A percentile compares a stretch with the other conserved stretches of the same genome.
Conservation (phyloP, 2,888 invertebrate species). For the Hetaerina titia region DNA sequence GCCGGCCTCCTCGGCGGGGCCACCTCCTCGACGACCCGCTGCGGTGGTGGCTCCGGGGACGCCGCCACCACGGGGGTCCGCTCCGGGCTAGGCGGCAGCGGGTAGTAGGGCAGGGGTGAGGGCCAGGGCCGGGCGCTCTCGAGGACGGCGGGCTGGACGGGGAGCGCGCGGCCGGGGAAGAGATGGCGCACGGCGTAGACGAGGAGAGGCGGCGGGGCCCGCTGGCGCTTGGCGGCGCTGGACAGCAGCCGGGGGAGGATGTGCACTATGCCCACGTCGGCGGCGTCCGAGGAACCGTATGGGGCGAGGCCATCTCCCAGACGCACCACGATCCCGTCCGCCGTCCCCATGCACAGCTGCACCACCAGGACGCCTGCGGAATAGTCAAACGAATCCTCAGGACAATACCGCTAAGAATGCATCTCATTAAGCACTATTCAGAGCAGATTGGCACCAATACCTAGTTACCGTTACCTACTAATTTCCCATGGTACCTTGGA, state of each 20-base stretch:
- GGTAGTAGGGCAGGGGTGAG: slow-evolving; percentile 14
- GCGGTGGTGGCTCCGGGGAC: not conserved
- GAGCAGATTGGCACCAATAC: too few relatives aligned
- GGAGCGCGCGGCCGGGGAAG: not conserved
- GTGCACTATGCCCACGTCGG: slow-evolving; percentile 8
- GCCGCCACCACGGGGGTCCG: not conserved
- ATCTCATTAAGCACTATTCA: too few relatives aligned
- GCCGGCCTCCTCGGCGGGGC: not conserved
- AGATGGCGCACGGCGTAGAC: not conserved
- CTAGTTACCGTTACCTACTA: too few relatives aligned
- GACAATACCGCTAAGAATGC: too few relatives aligned
- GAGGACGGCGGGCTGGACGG: not conserved
- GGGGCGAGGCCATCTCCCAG: slow-evolving; percentile 23
- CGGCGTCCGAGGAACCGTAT: not conserved
- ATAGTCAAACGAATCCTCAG: not conserved
- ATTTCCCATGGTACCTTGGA: too few relatives aligned
- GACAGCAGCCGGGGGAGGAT: not conserved
- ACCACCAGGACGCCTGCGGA: not conserved
- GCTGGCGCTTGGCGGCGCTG: not conserved
- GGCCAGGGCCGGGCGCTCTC: not conserved
- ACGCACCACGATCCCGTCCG: slow-evolving; percentile 13
- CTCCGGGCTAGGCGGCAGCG: not conserved
- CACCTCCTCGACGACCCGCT: not conserved
- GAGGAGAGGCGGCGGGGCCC: not conserved
- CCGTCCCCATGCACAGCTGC: not conserved